These are phyloP conservation scores for Drosophila pseudotakahashii DNA, from an alignment of 2,888 invertebrate genomes.

Conservation along the genomic window DNA sequence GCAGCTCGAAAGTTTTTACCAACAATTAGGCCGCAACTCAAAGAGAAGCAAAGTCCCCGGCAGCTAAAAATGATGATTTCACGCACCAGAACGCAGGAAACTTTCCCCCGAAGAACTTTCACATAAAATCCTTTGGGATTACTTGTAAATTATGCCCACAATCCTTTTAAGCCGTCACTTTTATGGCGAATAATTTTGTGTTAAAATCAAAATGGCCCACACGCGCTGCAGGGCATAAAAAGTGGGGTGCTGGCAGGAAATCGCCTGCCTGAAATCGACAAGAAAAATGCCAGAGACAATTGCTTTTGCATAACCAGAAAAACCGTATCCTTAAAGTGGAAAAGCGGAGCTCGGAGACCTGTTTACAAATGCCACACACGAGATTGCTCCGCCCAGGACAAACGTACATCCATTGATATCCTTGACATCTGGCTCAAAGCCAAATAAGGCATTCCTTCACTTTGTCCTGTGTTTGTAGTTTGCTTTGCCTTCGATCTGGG, in stretches of 20 bases:
- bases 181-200: constrained; percentile 74
- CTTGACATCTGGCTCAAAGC: constrained; percentile 29
- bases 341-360: constrained; percentile 12
- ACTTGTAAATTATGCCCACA: constrained; percentile 65
- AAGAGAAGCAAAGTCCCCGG: constrained; percentile 1
- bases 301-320: constrained; percentile 58
- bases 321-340: constrained; percentile 44
- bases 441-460: constrained; percentile 23
- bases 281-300: constrained; percentile 65
- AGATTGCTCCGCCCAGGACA: constrained; percentile 42
- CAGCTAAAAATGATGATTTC: constrained; percentile 54
- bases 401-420: constrained; percentile 25
- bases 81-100: constrained; percentile 52
- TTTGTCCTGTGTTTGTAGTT: constrained; percentile 17
- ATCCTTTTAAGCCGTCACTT: constrained; percentile 76
- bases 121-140: constrained; percentile 54
- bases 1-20: constrained; percentile 47
- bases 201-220: constrained; percentile 70
- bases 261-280: constrained; percentile 43
- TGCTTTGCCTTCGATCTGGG: constrained; percentile 6
- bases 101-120: constrained; percentile 19
- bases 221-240: constrained; percentile 48
- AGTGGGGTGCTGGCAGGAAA: neutral
- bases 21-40: constrained; percentile 45
- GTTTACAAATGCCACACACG: constrained; percentile 51